Base-by-base conservation (phyloP, 2,888 invertebrate species). In the Sepioteuthis lessoniana region DNA sequence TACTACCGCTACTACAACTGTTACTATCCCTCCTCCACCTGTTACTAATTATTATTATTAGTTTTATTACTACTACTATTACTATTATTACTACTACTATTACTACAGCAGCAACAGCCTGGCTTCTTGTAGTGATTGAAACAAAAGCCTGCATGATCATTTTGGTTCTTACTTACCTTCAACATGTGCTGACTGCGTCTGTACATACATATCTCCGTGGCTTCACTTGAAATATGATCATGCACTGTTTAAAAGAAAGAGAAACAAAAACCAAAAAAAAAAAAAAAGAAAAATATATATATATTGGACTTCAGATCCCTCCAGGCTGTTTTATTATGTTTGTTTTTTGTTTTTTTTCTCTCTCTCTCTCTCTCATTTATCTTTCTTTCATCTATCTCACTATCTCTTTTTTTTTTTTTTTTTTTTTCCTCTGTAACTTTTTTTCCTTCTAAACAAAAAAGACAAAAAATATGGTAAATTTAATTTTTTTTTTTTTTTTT, bases 131-230 rank as follows among this genome's bases (percentile, higher is more conserved):
- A 76, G 76, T 76, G 76, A 76, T 31, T 76, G 76, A 91, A 28
- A 28, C 28, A 91, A 42, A 46, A 46, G 2, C 31, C 38, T 19
- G 47, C 47, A 92, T 92, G 46, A 19, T 92, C 42, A 92, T 92
- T 91, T 76, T 47, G 28, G 42, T 92, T 47, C 19, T 92, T 47
- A 55, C 25, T 47, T 47, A 46, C 38, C 38, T n/a, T n/a, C 46
- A 92, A 46, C 19, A 92, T 92, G 92, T 92, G 92, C 92, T 92
- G 92, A 92, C 92, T 92, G 92, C 92, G 92, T 92, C 92, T 92
- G 92, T 92, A 92, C 92, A 92, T 92, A 92, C 35, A 76, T 92
- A 92, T 92, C 92, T 47, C 46, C 46, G 47, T 92, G 92, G 92
- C 47, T 92, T 92, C 46, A 76, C 76, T 76, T 76, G 16, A 76